Evolutionary conservation across 53 echinoderm and acorn worm genomes (phyloP).

Genomic region (Pentamera pediparva): DNA sequence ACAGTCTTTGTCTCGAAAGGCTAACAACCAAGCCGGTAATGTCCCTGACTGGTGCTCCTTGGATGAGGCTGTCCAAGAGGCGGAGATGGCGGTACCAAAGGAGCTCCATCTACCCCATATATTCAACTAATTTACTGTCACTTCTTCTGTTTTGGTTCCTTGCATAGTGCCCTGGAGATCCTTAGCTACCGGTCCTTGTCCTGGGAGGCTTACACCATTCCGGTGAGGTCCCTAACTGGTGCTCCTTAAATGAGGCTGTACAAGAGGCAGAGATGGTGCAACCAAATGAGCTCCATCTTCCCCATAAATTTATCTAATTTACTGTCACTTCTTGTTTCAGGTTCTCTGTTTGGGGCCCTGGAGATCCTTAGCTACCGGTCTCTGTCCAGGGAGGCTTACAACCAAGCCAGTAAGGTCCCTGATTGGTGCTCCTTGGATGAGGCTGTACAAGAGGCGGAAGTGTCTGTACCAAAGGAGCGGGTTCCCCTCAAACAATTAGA

Average conservation of each 20-base stretch:
- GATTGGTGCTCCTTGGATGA: constrained; percentile 93
- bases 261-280: constrained; percentile 64
- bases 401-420: constrained; percentile 76
- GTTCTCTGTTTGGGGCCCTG: constrained; percentile 93
- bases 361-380: constrained; percentile 91
- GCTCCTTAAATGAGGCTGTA: constrained; percentile 59
- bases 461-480: constrained; percentile 68
- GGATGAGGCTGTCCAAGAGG: too few species aligned
- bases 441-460: constrained; percentile 57
- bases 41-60: too few species aligned
- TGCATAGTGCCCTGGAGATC: too few species aligned
- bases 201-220: too few species aligned
- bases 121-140: too few species aligned
- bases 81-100: too few species aligned
- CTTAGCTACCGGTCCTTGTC: too few species aligned
- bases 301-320: constrained; percentile 33
- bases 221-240: too few species aligned
- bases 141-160: too few species aligned
- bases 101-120: too few species aligned
- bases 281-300: constrained; percentile 69
- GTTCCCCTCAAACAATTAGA: constrained; percentile 48
- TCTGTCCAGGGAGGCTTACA: constrained; percentile 79
- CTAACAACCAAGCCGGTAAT: too few species aligned
- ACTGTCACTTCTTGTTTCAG: constrained; percentile 34
- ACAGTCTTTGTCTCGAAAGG: too few species aligned